Conservation (phyloP, 1,140 invertebrate genomes). For the Formica exsecta region DNA sequence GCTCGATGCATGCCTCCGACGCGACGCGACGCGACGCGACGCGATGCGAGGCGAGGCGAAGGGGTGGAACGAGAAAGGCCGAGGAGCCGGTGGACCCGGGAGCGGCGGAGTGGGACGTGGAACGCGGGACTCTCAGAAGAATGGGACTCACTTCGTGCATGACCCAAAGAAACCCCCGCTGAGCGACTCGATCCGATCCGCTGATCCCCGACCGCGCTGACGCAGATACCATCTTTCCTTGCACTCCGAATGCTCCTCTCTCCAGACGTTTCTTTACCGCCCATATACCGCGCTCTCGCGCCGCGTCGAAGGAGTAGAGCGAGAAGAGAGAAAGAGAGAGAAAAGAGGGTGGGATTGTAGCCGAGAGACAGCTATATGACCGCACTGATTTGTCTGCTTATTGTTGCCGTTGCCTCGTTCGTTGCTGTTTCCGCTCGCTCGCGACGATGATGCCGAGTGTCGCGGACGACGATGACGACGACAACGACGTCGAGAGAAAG, state of each 20-base stretch:
- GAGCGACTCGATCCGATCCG: conserved; percentile 83
- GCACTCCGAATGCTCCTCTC: conserved; percentile 77
- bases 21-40: background rate
- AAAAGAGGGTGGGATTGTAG: conserved; percentile 65
- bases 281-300: conserved; percentile 72
- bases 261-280: conserved; percentile 75
- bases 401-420: conserved; percentile 70
- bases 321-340: conserved; percentile 1
- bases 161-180: conserved; percentile 84
- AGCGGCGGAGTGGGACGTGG: conserved; percentile 58
- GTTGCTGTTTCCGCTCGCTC: conserved; percentile 63
- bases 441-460: conserved; percentile 66
- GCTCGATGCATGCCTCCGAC: conserved; percentile 20
- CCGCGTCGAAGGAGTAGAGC: conserved; percentile 7
- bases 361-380: conserved; percentile 76
- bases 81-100: conserved; percentile 1
- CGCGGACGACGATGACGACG: conserved; percentile 8
- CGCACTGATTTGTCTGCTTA: conserved; percentile 78
- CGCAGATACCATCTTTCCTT: conserved; percentile 83
- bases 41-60: background rate
- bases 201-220: conserved; percentile 83
- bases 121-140: conserved; percentile 73
- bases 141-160: conserved; percentile 83
- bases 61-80: background rate
- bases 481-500: background rate